Conservation (phyloP, 1,140 invertebrate species). For the Micrasema minimum region DNA sequence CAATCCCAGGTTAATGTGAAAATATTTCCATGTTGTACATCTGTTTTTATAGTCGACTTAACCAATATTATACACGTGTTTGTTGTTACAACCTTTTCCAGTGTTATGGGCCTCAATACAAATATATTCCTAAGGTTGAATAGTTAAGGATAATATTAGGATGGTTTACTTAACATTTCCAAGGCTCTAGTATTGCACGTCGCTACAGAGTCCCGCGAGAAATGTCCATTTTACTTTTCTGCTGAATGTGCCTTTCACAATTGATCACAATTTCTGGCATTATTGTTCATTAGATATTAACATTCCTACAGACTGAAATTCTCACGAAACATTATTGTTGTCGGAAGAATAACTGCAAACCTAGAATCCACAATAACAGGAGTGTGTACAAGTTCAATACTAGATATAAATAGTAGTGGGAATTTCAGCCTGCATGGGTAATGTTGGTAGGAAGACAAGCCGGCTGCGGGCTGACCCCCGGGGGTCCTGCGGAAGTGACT, state of each 20-base stretch:
- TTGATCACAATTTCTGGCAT: slow-evolving; percentile 29
- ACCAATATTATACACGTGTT: too few relatives aligned
- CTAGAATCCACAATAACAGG: not conserved
- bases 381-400: not conserved
- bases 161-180: not conserved
- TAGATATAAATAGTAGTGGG: not conserved
- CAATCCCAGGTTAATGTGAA: too few relatives aligned
- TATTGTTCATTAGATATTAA: slow-evolving; percentile 20
- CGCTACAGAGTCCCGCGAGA: not conserved
- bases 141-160: not conserved
- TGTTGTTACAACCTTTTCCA: too few relatives aligned
- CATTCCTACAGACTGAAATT: not conserved
- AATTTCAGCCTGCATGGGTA: not conserved
- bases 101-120: not conserved
- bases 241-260: slow-evolving; percentile 38
- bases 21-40: too few relatives aligned
- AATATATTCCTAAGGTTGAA: not conserved
- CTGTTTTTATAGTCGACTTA: too few relatives aligned
- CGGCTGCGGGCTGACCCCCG: not conserved
- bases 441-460: not conserved
- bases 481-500: not conserved
- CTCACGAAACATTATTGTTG: not conserved
- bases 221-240: not conserved
- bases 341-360: not conserved
- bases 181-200: not conserved